phyloP scores from a whole-genome alignment of 2,797 vertebrate species.

The Brotula barbata region DNA sequence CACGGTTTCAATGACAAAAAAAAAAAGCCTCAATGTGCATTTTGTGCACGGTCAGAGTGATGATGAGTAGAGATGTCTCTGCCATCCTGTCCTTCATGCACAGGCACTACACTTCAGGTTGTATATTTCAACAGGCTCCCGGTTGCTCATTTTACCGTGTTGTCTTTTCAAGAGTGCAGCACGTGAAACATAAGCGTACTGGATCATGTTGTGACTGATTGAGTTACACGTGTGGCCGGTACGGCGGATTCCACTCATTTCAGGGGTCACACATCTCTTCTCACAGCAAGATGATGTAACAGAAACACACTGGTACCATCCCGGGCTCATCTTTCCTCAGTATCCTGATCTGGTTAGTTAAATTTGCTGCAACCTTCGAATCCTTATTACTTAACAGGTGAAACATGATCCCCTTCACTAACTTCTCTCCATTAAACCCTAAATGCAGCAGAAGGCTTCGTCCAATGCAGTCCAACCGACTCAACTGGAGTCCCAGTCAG shows the following conservation, averaged over 20 bases:
- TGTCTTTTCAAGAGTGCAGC: constrained; percentile 12
- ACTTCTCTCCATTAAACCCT: constrained; percentile 6
- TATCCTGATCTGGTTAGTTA: constrained; percentile 7
- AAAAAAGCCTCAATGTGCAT: neutral
- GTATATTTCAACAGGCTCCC: constrained; percentile 8
- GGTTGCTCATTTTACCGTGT: constrained; percentile 9
- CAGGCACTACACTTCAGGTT: constrained; percentile 9
- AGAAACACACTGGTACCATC: neutral
- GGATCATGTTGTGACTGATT: constrained; percentile 45
- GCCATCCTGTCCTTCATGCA: constrained; percentile 22
- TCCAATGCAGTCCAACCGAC: too few relatives aligned
- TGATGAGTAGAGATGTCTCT: constrained; percentile 5
- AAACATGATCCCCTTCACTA: neutral
- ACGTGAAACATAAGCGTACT: constrained; percentile 56
- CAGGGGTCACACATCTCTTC: constrained; percentile 6
- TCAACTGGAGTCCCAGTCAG: too few relatives aligned
- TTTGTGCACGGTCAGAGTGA: neutral
- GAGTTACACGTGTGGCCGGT: constrained; percentile 43
- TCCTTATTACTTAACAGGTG: neutral
- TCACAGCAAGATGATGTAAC: constrained; percentile 28
- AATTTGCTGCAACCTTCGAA: neutral
- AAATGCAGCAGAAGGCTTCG: too few relatives aligned
- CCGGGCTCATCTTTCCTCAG: neutral
- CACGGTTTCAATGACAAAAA: neutral
- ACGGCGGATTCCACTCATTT: constrained; percentile 31